Percentiles rank a stretch among this genome's conserved stretches.
These are phyloP conservation scores for Oikopleura dioica DNA, from an alignment of 23 tunicate species.

Conservation along the genomic window DNA sequence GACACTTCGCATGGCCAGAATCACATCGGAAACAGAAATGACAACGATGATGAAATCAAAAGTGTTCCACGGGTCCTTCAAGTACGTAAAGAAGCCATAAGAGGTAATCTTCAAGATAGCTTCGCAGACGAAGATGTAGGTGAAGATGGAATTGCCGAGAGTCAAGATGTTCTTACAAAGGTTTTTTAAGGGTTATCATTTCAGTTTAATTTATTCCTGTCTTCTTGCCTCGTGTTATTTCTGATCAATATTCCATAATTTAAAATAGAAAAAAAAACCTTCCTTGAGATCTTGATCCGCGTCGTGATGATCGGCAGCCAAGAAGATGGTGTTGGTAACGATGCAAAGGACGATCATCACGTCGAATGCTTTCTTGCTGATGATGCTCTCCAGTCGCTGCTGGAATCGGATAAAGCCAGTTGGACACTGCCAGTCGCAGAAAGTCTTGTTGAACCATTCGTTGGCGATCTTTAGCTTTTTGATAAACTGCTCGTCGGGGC, in stretches of 20 bases:
- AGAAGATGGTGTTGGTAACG: constrained; percentile 38
- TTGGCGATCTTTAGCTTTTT: background rate
- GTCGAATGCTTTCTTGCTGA: constrained; percentile 38
- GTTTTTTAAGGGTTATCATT: too few relatives aligned
- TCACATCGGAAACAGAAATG: constrained; percentile 28
- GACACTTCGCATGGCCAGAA: constrained; percentile 13
- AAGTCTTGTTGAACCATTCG: constrained; percentile 17
- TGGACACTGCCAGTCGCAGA: constrained; percentile 49
- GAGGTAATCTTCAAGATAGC: constrained; percentile 38
- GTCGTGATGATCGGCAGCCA: constrained; percentile 56
- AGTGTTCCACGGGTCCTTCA: constrained; percentile 45
- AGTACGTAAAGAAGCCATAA: constrained; percentile 26
- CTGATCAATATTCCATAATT: too few relatives aligned
- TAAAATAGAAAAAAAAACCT: constrained; percentile 4
- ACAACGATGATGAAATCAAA: constrained; percentile 70
- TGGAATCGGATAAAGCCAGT: constrained; percentile 32
- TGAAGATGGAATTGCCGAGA: constrained; percentile 22
- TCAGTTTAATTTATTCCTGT: too few relatives aligned
- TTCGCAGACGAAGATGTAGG: constrained; percentile 42
- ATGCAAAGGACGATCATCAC: constrained; percentile 38
- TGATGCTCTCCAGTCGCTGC: constrained; percentile 14
- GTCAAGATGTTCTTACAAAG: too few relatives aligned
- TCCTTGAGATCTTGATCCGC: constrained; percentile 16
- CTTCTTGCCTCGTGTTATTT: too few relatives aligned
- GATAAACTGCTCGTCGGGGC: constrained; percentile 3